phyloP scores from a whole-genome alignment of 2,888 invertebrate species.

The Drosophila nr. medialis region DNA sequence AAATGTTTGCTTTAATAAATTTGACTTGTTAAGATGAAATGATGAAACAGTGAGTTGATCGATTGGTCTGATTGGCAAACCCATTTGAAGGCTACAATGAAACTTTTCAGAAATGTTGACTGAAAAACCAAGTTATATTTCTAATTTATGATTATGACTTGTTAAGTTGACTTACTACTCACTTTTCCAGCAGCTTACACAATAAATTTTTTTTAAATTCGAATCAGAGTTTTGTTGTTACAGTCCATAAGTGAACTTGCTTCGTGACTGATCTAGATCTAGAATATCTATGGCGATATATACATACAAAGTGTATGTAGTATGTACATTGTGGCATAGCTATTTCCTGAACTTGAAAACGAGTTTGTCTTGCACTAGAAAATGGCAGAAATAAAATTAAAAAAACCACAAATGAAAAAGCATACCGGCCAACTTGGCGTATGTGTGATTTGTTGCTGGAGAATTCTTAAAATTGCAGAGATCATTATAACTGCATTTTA shows the following conservation, averaged over 20 bases:
- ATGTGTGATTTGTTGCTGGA: conserved; percentile 52
- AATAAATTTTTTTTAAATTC: neutral
- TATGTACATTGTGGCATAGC: conserved; percentile 41
- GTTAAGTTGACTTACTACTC: neutral
- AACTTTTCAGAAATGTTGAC: neutral
- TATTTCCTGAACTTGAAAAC: conserved; percentile 79
- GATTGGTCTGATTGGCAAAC: conserved; percentile 24
- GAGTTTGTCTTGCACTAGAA: conserved; percentile 57
- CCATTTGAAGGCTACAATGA: conserved; percentile 19
- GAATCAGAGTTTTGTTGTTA: conserved; percentile 15
- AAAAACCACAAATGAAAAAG: conserved; percentile 1
- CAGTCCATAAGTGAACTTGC: conserved; percentile 15
- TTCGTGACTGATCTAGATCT: conserved; percentile 49
- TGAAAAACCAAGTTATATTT: neutral
- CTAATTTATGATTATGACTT: neutral
- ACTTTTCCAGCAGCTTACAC: conserved; percentile 22
- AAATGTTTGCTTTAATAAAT: conserved; percentile 36
- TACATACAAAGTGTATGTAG: conserved; percentile 6
- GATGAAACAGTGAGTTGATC: conserved; percentile 14
- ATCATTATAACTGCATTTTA: conserved; percentile 63
- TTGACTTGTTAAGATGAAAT: conserved; percentile 30
- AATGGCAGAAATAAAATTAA: conserved; percentile 19
- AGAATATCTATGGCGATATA: conserved; percentile 40
- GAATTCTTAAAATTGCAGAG: conserved; percentile 66
- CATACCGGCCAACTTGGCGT: conserved; percentile 56